Conservation (phyloP, 2,113 vertebrate genomes). For the Antigone vipio region DNA sequence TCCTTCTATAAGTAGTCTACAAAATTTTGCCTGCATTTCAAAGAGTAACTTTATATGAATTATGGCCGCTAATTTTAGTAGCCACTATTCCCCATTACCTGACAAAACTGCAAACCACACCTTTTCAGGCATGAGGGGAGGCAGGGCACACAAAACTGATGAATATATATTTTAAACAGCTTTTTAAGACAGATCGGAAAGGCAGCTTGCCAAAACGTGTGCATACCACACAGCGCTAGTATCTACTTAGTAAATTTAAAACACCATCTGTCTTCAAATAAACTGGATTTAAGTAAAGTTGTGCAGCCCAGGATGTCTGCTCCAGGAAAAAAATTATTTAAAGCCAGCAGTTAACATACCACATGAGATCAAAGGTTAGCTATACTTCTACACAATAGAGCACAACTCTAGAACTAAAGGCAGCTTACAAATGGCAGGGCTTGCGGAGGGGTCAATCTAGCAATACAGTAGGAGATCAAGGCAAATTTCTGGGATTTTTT, state of each 20-base stretch:
- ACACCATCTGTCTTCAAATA: neutral
- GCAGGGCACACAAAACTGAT: neutral
- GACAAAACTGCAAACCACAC: neutral
- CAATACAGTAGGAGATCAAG: neutral
- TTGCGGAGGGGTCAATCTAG: neutral
- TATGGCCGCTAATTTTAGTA: neutral
- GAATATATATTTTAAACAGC: neutral
- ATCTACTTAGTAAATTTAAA: neutral
- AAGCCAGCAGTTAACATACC: neutral
- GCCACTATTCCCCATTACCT: neutral
- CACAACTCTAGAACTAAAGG: neutral
- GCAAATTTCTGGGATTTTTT: neutral
- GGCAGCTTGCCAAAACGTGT: neutral
- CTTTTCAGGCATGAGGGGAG: neutral
- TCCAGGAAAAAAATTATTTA: neutral
- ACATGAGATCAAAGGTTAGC: neutral
- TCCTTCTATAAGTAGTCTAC: neutral
- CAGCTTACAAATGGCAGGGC: neutral
- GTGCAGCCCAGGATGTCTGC: neutral
- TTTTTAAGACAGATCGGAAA: neutral
- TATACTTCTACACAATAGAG: rapidly evolving
- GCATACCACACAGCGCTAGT: neutral
- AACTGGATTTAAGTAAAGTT: neutral
- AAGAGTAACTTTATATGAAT: neutral
- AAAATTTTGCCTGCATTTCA: neutral